phyloP scores from a whole-genome alignment of 1,140 invertebrate genomes.

The Sinella curviseta region DNA sequence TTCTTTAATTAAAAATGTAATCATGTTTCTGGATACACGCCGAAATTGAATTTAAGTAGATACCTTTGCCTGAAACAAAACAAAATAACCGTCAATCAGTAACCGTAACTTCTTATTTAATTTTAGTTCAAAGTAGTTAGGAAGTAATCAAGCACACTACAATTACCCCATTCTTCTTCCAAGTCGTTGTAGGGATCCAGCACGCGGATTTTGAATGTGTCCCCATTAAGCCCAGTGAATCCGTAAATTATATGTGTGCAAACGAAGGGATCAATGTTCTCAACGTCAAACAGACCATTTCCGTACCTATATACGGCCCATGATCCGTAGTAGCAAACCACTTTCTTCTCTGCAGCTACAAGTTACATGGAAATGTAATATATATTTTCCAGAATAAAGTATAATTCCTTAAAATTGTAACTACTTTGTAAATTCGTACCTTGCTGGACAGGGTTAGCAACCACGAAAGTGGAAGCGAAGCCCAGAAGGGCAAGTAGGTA shows the following conservation, averaged over 20 bases:
- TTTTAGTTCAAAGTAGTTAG: too few relatives aligned
- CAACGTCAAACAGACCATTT: conserved; percentile 66
- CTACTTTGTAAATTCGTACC: too few relatives aligned
- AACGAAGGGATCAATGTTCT: conserved; percentile 66
- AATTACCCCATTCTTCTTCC: conserved; percentile 57
- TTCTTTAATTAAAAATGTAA: too few relatives aligned
- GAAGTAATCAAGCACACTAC: too few relatives aligned
- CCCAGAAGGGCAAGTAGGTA: too few relatives aligned
- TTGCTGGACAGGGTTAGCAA: too few relatives aligned
- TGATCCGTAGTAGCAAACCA: conserved; percentile 72
- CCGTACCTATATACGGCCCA: conserved; percentile 71
- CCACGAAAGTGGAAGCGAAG: too few relatives aligned
- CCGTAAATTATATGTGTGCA: conserved; percentile 75
- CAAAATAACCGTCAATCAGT: not conserved
- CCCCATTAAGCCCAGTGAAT: conserved; percentile 64
- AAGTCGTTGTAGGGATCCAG: conserved; percentile 67
- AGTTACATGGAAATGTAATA: too few relatives aligned
- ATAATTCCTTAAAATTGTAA: too few relatives aligned
- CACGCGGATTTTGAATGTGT: conserved; percentile 57
- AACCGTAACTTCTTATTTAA: not conserved
- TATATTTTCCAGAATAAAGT: too few relatives aligned
- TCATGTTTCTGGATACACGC: too few relatives aligned
- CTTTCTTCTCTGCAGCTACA: conserved; percentile 59
- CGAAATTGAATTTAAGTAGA: too few relatives aligned
- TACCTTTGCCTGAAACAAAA: not conserved